Evolutionary conservation across 2,797 vertebrate species (phyloP).

Genomic region (Distichodus sexfasciatus): DNA sequence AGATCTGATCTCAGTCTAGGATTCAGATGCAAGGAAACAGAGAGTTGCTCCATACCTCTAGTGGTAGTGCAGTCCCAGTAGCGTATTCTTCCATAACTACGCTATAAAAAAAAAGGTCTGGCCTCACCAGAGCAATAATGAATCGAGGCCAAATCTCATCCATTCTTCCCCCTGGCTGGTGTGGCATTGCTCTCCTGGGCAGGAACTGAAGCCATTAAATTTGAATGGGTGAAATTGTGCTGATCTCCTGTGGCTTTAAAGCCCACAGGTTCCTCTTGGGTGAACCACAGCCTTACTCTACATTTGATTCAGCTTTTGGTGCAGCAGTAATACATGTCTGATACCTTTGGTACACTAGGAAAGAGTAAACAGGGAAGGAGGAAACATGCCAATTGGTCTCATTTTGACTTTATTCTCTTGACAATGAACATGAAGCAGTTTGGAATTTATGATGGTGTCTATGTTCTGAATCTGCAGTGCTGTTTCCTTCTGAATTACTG

Average conservation of each 20-base stretch:
- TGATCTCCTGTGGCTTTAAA: too few relatives aligned
- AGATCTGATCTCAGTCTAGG: too few relatives aligned
- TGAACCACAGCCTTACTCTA: too few relatives aligned
- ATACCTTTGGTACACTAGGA: not conserved
- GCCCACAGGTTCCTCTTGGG: too few relatives aligned
- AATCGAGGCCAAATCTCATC: not conserved
- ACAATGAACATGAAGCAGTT: not conserved
- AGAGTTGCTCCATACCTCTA: not conserved
- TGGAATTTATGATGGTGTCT: slow-evolving; percentile 25
- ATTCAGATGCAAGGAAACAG: not conserved
- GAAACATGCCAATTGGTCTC: not conserved
- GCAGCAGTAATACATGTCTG: not conserved
- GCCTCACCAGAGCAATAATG: not conserved
- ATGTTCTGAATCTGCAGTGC: not conserved
- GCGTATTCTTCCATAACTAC: not conserved
- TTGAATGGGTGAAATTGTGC: not conserved
- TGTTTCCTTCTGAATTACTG: slow-evolving; percentile 6
- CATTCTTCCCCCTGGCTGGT: not conserved
- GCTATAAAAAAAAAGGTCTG: not conserved
- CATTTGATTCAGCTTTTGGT: too few relatives aligned
- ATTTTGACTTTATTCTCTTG: slow-evolving; percentile 13
- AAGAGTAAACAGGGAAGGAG: not conserved
- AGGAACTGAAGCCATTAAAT: slow-evolving; percentile 13
- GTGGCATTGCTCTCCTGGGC: not conserved
- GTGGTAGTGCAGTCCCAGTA: not conserved